Conservation (phyloP, 2,797 vertebrate species). For the Chelonia mydas region DNA sequence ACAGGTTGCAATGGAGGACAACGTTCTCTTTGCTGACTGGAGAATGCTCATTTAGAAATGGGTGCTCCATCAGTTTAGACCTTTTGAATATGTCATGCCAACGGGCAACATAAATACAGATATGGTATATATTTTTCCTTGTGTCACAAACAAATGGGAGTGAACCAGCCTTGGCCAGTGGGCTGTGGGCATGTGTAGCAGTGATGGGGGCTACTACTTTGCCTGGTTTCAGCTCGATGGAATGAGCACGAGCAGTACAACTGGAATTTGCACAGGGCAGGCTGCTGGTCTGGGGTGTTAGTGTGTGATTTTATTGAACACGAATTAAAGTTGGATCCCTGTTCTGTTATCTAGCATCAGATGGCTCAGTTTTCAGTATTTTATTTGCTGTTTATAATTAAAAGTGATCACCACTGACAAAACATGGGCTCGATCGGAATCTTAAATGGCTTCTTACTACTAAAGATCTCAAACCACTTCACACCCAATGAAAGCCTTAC, state of each 20-base stretch:
- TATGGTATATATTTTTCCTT: too few relatives aligned
- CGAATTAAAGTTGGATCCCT: conserved; percentile 8
- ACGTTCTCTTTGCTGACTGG: conserved; percentile 48
- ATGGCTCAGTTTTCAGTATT: neutral
- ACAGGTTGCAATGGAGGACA: neutral
- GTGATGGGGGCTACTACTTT: neutral
- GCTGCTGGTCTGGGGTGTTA: neutral
- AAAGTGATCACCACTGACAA: neutral
- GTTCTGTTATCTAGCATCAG: neutral
- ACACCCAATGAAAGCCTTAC: neutral
- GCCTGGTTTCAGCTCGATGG: neutral
- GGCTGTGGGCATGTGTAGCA: neutral
- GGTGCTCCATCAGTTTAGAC: neutral
- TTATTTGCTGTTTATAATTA: conserved; percentile 11
- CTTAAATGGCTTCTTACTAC: neutral
- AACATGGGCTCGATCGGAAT: neutral
- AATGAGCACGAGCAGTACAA: neutral
- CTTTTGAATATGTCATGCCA: conserved; percentile 32
- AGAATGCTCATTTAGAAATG: conserved; percentile 51
- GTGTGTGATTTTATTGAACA: neutral
- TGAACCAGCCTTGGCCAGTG: too few relatives aligned
- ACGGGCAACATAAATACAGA: neutral
- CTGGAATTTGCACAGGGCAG: neutral
- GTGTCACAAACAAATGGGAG: too few relatives aligned
- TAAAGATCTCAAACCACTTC: neutral